These are phyloP conservation scores for Pristionchus maxplancki DNA, from an alignment of 2,888 invertebrate genomes.

Conservation along the genomic window DNA sequence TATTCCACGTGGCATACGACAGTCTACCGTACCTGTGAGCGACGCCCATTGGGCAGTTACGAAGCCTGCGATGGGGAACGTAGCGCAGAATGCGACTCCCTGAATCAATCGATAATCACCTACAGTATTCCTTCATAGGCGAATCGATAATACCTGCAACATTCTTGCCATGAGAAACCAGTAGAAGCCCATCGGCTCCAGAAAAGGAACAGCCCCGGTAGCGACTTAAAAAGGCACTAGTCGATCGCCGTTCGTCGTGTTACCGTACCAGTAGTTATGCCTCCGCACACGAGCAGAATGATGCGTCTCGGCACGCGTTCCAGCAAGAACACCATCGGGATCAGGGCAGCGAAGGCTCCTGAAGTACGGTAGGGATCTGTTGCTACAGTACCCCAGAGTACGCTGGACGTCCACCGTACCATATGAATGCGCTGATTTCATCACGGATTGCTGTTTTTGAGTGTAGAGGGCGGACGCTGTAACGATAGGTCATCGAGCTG, in stretches of 20 bases:
- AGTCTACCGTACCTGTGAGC: not conserved
- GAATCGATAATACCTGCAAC: conserved; percentile 47
- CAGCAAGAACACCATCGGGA: conserved; percentile 57
- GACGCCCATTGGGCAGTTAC: conserved; percentile 61
- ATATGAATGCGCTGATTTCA: not conserved
- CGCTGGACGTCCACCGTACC: not conserved
- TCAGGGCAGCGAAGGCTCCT: conserved; percentile 54
- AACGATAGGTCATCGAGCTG: not conserved
- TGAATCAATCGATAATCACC: not conserved
- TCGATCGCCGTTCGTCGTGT: not conserved
- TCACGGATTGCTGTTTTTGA: not conserved
- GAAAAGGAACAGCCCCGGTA: conserved; percentile 56
- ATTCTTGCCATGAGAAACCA: conserved; percentile 58
- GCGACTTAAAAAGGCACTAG: conserved; percentile 51
- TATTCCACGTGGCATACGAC: not conserved
- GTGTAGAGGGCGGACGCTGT: not conserved
- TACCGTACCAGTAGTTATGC: conserved; percentile 56
- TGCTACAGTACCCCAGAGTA: not conserved
- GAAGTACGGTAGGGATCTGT: not conserved
- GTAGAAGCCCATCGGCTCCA: conserved; percentile 57
- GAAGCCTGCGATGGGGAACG: conserved; percentile 59
- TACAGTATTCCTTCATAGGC: no score
- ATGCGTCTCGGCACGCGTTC: conserved; percentile 56
- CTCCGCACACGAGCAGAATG: conserved; percentile 55
- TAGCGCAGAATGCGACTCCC: conserved; percentile 61